Conservation (phyloP, 2,888 invertebrate species). For the Celastrina argiolus region DNA sequence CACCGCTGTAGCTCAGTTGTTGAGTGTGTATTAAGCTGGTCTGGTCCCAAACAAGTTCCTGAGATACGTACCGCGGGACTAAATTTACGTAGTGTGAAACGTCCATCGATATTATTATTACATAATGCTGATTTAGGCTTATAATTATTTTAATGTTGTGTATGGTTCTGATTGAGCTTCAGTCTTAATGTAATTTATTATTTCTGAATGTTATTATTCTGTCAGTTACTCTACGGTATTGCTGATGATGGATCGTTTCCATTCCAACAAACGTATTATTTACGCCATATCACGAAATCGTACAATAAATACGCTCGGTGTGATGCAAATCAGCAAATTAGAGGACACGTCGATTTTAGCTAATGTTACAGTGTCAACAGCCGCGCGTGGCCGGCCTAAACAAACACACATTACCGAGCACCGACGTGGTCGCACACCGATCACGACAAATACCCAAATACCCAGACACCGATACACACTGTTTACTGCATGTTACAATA, state of each 20-base stretch:
- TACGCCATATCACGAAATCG: not conserved
- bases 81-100: too few species aligned
- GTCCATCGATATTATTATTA: too few species aligned
- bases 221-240: too few species aligned
- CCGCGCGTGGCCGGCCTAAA: constrained; percentile 57
- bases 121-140: too few species aligned
- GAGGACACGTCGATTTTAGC: constrained; percentile 50
- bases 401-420: constrained; percentile 60
- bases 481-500: constrained; percentile 15
- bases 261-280: not conserved
- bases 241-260: not conserved
- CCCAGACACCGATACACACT: constrained; percentile 17
- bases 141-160: too few species aligned
- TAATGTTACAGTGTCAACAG: constrained; percentile 58
- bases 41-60: too few species aligned
- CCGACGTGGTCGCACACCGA: constrained; percentile 38
- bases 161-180: too few species aligned
- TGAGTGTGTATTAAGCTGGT: too few species aligned
- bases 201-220: too few species aligned
- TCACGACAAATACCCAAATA: constrained; percentile 31
- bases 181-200: too few species aligned
- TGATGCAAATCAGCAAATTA: constrained; percentile 34
- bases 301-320: constrained; percentile 19
- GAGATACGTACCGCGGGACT: too few species aligned
- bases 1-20: too few species aligned